phyloP scores from a whole-genome alignment of 1,140 invertebrate genomes.

The Ptiloglossa arizonensis region DNA sequence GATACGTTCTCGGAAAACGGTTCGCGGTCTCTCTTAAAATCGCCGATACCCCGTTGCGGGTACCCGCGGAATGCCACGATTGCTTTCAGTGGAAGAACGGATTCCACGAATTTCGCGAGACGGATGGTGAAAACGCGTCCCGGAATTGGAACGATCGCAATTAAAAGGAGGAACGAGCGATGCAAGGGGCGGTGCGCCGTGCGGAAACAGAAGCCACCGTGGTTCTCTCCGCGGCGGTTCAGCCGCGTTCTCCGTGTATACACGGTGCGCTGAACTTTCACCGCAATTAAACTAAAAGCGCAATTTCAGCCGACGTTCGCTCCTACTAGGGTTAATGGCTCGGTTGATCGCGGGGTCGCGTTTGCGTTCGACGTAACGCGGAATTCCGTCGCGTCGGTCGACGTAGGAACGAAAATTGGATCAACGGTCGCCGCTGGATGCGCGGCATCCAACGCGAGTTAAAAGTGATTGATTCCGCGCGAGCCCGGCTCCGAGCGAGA shows the following conservation, averaged over 20 bases:
- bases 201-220: conserved; percentile 36
- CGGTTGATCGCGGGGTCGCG: conserved; percentile 34
- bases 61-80: conserved; percentile 1
- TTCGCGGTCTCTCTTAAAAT: neutral
- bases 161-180: conserved; percentile 39
- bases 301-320: conserved; percentile 57
- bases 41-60: neutral
- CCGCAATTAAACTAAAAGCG: conserved; percentile 70
- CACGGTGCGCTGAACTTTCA: conserved; percentile 67
- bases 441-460: neutral
- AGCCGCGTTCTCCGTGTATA: conserved; percentile 2
- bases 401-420: conserved; percentile 38
- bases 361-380: conserved; percentile 33
- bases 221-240: conserved; percentile 1
- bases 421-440: neutral
- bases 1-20: neutral
- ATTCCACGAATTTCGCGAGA: conserved; percentile 26
- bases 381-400: conserved; percentile 46
- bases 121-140: conserved; percentile 26
- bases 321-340: conserved; percentile 60
- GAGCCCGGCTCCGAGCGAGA: neutral
- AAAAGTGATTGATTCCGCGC: conserved; percentile 18
- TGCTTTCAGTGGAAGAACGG: conserved; percentile 11
- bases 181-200: neutral
- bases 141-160: conserved; percentile 50